Evolutionary conservation across 1,140 invertebrate species (phyloP), one percentile per base, ranked within the genome.

Genomic region (Thaumatotibia leucotreta): DNA sequence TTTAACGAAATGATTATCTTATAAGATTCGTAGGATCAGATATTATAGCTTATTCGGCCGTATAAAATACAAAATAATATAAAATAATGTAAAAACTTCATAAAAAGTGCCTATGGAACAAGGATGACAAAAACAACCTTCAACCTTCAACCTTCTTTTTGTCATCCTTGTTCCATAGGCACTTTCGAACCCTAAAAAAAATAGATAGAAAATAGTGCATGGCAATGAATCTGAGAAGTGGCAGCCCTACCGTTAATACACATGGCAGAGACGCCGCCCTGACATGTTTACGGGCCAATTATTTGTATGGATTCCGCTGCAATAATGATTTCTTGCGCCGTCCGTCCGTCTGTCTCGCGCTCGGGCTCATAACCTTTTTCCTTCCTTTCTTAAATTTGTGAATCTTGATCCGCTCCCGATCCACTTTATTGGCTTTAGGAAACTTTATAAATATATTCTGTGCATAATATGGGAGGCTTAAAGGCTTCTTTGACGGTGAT

Each of bases 251-350:
- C 54, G 67, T 31, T 79, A 84, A 88, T 86, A 88, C 85, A 88
- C 88, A 88, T 88, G 84, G 83, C 58, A 88, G 74, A 88, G 86
- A 84, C 80, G 84, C 88, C 88, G 88, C 83, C 75, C 74, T 85
- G 88, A 90, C 88, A 88, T 88, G 86, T 90, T 90, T 90, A 90
- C 88, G 88, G 88, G 74, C 88, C 88, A 90, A 90, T 90, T 90
- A 90, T 88, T 90, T 88, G 88, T 90, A 90, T 90, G 88, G 88
- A 88, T 86, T 87, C 86, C 86, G 73, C 64, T 71, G 79, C 86
- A 88, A 86, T 88, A 90, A 90, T 88, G 88, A 88, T 90, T 90
- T 90, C 88, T 90, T 90, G 83, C 74, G 80, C 77, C 74, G 76
- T 70, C 76, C 72, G 75, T 73, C 70, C 70, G 83, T 77, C 76